phyloP scores from a whole-genome alignment of 2,888 invertebrate genomes.

The Rosalia funebris region DNA sequence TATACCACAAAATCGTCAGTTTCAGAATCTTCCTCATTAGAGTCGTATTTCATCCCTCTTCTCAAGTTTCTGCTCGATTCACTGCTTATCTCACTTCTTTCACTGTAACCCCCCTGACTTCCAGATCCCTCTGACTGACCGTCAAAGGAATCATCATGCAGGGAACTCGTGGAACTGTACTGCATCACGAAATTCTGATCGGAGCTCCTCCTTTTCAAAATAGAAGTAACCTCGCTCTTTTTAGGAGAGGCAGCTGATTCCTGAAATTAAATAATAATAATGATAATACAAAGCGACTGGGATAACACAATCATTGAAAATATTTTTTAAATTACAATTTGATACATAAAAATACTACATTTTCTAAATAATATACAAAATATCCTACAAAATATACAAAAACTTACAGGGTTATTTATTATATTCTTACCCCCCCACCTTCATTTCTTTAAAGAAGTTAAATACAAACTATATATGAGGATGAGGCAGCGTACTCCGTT shows the following conservation, averaged over 20 bases:
- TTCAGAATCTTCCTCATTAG: conserved; percentile 80
- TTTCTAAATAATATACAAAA: too few relatives aligned
- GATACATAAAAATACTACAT: too few relatives aligned
- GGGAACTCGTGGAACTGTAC: conserved; percentile 63
- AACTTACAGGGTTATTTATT: too few relatives aligned
- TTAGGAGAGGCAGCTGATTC: conserved; percentile 38
- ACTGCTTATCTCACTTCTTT: conserved; percentile 73
- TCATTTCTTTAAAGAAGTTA: too few relatives aligned
- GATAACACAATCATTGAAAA: too few relatives aligned
- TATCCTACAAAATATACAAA: too few relatives aligned
- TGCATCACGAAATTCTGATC: conserved; percentile 65
- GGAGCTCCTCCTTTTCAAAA: conserved; percentile 68
- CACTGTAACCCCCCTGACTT: conserved; percentile 74
- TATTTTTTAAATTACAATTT: too few relatives aligned
- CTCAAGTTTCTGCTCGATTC: conserved; percentile 75
- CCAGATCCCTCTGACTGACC: conserved; percentile 75
- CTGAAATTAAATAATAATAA: conserved; percentile 23
- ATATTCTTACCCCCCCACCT: too few relatives aligned
- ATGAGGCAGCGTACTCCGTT: too few relatives aligned
- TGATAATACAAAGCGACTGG: too few relatives aligned
- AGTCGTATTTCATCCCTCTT: conserved; percentile 70
- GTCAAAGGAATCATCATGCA: conserved; percentile 65
- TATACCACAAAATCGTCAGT: conserved; percentile 73
- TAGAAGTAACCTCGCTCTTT: conserved; percentile 64
- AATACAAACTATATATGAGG: too few relatives aligned